A percentile compares a stretch with the other conserved stretches of the same genome.
phyloP scores from a whole-genome alignment of 2,113 vertebrate genomes.

The Dasyprocta punctata region DNA sequence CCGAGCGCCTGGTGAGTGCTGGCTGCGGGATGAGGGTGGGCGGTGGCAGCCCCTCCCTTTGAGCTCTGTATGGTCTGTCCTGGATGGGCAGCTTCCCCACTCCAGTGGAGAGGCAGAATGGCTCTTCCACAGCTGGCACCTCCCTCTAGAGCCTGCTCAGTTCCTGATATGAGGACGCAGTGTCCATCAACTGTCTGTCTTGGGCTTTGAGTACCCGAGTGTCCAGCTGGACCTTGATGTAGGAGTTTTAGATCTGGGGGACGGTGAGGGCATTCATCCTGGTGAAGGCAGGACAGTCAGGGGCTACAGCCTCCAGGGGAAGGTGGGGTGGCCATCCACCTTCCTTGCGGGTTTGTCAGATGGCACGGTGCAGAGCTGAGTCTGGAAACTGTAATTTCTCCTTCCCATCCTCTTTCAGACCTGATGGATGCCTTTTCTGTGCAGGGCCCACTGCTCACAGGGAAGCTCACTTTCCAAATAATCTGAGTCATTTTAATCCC shows the following conservation, averaged over 20 bases:
- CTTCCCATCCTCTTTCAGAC: not conserved
- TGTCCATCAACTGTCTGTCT: not conserved
- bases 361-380: not conserved
- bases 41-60: not conserved
- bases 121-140: not conserved
- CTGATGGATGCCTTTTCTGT: not conserved
- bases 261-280: fast-evolving
- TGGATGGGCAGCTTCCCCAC: not conserved
- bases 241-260: not conserved
- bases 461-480: not conserved
- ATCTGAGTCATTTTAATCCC: not conserved
- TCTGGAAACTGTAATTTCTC: not conserved
- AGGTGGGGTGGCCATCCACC: not conserved
- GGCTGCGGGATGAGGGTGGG: not conserved
- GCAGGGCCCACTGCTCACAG: not conserved
- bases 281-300: not conserved
- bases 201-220: not conserved
- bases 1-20: constrained; percentile 95
- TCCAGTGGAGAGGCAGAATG: not conserved
- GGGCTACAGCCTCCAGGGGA: not conserved
- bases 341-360: not conserved
- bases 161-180: not conserved
- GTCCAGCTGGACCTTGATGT: not conserved
- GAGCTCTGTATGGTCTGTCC: not conserved
- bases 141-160: not conserved